Base-by-base conservation (phyloP, 2,797 vertebrate genomes). In the Miichthys miiuy region DNA sequence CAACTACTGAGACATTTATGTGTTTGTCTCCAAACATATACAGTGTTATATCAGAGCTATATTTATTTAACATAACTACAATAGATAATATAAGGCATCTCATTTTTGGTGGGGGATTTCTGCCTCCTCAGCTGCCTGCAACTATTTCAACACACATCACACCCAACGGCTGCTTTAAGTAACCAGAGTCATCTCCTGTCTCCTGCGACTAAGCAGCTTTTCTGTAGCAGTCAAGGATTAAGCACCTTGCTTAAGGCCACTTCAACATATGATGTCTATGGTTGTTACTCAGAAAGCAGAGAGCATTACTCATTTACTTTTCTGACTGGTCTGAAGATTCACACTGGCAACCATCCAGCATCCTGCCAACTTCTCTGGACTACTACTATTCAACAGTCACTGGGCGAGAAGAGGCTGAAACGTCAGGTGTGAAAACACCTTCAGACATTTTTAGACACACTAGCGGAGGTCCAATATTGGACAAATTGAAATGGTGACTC, bases 161-260 rank as follows among this genome's bases (percentile, higher is more conserved):
- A 79, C 68, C 73, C 21, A 56, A 62, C 83, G 80, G 82, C 80
- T 65, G 75, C 80, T 75, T 30, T 18, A 75, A 89, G 75, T 79
- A 82, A 81, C 78, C 60, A 62, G 67, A 84, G 85, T 87, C 85
- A 75, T 86, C 79, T 87, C 85, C 82, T 72, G 84, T 90, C 81
- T 93, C 75, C 85, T 85, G 82, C 83, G 83, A 88, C 85, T 89
- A 91, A 93, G 88, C 91, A 82, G 90, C 90, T 92, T 91, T 88
- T 81, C 89, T 81, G 80, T 73, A 68, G 74, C 84, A 86, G 84
- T 75, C 73, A 62, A 56, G 67, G 85, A 90, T 92, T 90, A 85
- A 80, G 74, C 71, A 71, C 80, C 41, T 74, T 48, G 83, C 85
- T 86, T 72, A 41, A 73, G 86, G 88, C 85, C 79, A 83, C 81